Evolutionary conservation across 2,797 vertebrate genomes (phyloP), one percentile per base, ranked within the genome.

Genomic region (Anolis apletophallus): DNA sequence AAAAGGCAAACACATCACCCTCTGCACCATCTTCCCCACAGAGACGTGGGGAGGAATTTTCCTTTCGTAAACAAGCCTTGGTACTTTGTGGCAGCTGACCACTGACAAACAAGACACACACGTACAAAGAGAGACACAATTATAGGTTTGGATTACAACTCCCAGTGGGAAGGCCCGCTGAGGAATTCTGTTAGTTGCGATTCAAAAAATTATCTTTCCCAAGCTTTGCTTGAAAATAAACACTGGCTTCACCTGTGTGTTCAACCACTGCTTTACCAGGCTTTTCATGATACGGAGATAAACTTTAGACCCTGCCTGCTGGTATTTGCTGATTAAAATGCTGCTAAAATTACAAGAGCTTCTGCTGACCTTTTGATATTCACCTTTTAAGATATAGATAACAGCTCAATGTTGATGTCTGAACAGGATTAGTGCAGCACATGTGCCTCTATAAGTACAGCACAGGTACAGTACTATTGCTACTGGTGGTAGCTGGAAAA

Each of bases 1-100:
- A 69, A 93, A 88, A 76, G 85, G 40, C 90, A 93, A 32, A 1
- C 13, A 17, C 19, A 50, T 34, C 40, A 32, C 68, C 50, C 40
- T 10, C 69, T 52, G 40, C 12, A n/a, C 52, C 50, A 23, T 26
- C 32, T 29, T n/a, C 16, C 74, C 73, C 23, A n/a, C 19, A 34
- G 23, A 59, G 14, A 17, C 7, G 9, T 34, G 7, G 7, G 14
- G n/a, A 50, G 7, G 59, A 26, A 19, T 26, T 61, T n/a, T 61
- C 50, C 40, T 50, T 26, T 16, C 11, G 26, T 46, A 40, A 83
- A 57, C 21, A 82, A 52, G 23, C 21, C 23, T 21, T 75, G 1
- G n/a, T 14, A 40, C 29, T 11, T 26, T 6, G 3, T 46, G 34
- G 9, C 13, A 34, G 13, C 17, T 55, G 26, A 61, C 17, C 34